Conservation (phyloP, 2,113 vertebrate genomes). For the Grallaria varia region DNA sequence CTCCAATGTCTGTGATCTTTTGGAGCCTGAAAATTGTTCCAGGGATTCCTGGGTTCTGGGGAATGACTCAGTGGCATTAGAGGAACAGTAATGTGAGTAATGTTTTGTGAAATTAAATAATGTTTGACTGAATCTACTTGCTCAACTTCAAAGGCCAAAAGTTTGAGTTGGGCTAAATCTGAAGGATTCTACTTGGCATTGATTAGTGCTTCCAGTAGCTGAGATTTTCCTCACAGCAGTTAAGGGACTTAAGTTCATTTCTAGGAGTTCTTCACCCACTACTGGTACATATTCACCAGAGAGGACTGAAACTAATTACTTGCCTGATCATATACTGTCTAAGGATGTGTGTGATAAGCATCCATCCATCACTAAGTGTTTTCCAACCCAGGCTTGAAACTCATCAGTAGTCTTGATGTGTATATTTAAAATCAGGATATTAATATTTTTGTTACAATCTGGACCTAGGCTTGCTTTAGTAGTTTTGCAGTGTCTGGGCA, state of each 20-base stretch:
- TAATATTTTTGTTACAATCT: neutral
- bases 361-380: neutral
- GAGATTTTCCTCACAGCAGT: neutral
- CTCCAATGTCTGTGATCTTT: neutral
- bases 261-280: neutral
- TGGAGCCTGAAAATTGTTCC: neutral
- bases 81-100: neutral
- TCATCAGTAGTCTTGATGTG: neutral
- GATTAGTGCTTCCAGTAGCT: neutral
- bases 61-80: fast-evolving
- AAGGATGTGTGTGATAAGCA: neutral
- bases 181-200: neutral
- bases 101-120: neutral
- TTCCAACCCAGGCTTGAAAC: neutral
- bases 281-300: neutral
- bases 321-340: neutral
- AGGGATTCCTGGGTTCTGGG: neutral
- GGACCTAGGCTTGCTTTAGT: neutral
- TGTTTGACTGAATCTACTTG: neutral
- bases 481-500: neutral
- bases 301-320: neutral
- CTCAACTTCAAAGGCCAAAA: neutral
- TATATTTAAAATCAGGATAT: neutral
- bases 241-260: neutral
- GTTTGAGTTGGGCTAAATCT: neutral